Conservation (phyloP, 2,888 invertebrate genomes). For the Dryadula phaetusa region DNA sequence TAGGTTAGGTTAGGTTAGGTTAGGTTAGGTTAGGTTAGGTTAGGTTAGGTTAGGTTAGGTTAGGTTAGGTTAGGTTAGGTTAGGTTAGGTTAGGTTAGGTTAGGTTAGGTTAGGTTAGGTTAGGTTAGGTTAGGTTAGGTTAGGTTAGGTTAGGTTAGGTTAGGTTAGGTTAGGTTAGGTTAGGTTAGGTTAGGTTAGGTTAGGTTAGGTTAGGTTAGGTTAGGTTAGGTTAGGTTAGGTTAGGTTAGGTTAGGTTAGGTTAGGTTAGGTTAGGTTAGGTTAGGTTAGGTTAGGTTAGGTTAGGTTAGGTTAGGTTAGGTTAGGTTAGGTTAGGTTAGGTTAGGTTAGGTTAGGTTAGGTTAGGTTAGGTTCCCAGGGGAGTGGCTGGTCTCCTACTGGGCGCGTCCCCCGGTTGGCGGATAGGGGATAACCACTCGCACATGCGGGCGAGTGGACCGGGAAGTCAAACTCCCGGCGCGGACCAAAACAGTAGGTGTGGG, state of each 20-base stretch:
- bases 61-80: constrained; percentile 46
- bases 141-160: constrained; percentile 47
- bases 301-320: constrained; percentile 44
- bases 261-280: constrained; percentile 41
- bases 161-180: constrained; percentile 45
- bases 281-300: constrained; percentile 46
- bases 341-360: constrained; percentile 26
- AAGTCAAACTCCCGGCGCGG: too few species aligned
- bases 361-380: too few species aligned
- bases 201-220: constrained; percentile 47
- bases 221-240: constrained; percentile 44
- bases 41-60: constrained; percentile 45
- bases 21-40: constrained; percentile 45
- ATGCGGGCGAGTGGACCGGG: too few species aligned
- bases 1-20: constrained; percentile 46
- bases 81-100: constrained; percentile 49
- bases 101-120: constrained; percentile 49
- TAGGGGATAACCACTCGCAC: too few species aligned
- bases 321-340: constrained; percentile 39
- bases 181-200: constrained; percentile 47
- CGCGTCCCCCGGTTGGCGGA: too few species aligned
- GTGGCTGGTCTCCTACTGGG: too few species aligned
- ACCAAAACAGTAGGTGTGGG: too few species aligned
- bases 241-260: constrained; percentile 36
- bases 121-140: constrained; percentile 48